phyloP scores from a whole-genome alignment of 2,797 vertebrate species.

The Onychomys arenicola region DNA sequence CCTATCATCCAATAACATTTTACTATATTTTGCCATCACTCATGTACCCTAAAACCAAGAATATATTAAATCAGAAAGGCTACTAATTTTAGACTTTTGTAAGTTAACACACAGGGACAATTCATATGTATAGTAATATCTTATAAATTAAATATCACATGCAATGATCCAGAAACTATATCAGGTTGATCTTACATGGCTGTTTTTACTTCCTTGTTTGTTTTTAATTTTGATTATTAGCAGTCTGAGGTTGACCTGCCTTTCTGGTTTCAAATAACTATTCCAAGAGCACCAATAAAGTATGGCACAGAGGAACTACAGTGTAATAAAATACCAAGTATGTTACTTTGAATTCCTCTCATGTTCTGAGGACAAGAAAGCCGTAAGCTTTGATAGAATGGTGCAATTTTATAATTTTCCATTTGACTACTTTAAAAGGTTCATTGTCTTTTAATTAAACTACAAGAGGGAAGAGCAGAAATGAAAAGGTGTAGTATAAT shows the following conservation, averaged over 20 bases:
- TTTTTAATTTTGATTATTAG: neutral
- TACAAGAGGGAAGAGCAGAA: conserved; percentile 29
- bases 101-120: conserved; percentile 57
- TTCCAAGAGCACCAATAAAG: conserved; percentile 43
- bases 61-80: conserved; percentile 56
- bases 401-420: conserved; percentile 57
- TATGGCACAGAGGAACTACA: neutral
- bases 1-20: conserved; percentile 54
- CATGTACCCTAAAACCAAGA: conserved; percentile 41
- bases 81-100: conserved; percentile 1
- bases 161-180: neutral
- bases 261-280: conserved; percentile 52
- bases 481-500: conserved; percentile 41
- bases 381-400: conserved; percentile 52
- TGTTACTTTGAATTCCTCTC: conserved; percentile 73
- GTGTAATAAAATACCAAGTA: conserved; percentile 55
- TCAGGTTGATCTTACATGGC: neutral
- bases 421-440: conserved; percentile 71
- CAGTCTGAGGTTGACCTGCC: conserved; percentile 38
- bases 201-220: neutral
- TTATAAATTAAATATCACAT: conserved; percentile 58
- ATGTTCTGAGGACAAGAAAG: conserved; percentile 60
- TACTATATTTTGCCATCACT: conserved; percentile 54
- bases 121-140: conserved; percentile 67
- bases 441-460: conserved; percentile 78